phyloP scores from a whole-genome alignment of 2,113 vertebrate species.

The Nettapus auritus region DNA sequence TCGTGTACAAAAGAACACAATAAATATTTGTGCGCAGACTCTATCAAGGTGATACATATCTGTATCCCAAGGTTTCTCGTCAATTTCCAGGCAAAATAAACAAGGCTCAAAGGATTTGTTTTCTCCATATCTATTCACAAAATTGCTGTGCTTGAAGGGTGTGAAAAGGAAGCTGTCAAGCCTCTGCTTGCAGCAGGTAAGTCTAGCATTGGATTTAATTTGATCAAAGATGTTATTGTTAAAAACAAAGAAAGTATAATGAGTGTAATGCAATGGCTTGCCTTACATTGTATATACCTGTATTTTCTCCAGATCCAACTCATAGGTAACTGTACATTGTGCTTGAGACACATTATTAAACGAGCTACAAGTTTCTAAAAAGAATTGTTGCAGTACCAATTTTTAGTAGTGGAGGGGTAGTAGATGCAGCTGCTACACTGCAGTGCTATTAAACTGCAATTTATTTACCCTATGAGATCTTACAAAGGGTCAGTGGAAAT shows the following conservation, averaged over 20 bases:
- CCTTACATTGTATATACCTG: background rate
- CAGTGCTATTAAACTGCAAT: background rate
- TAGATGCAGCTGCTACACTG: background rate
- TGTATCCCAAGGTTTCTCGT: background rate
- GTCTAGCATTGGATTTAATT: background rate
- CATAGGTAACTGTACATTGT: background rate
- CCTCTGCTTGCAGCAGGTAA: background rate
- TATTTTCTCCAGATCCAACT: background rate
- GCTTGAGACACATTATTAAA: background rate
- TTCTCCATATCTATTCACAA: background rate
- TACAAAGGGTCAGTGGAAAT: background rate
- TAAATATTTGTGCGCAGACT: background rate
- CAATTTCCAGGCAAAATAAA: conserved; percentile 15
- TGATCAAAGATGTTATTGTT: background rate
- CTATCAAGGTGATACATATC: background rate
- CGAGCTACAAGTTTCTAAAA: background rate
- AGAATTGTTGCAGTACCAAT: background rate
- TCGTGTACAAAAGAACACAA: background rate
- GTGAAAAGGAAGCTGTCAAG: background rate
- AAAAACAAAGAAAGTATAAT: background rate
- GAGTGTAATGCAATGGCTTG: background rate
- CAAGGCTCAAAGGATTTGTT: background rate
- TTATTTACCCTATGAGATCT: background rate
- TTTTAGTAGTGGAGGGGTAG: background rate
- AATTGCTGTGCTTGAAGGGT: background rate